Evolutionary conservation across 92 coral and sea anemone genomes (phyloP), one percentile per base, ranked within the genome.

Genomic region (Porites divaricata): DNA sequence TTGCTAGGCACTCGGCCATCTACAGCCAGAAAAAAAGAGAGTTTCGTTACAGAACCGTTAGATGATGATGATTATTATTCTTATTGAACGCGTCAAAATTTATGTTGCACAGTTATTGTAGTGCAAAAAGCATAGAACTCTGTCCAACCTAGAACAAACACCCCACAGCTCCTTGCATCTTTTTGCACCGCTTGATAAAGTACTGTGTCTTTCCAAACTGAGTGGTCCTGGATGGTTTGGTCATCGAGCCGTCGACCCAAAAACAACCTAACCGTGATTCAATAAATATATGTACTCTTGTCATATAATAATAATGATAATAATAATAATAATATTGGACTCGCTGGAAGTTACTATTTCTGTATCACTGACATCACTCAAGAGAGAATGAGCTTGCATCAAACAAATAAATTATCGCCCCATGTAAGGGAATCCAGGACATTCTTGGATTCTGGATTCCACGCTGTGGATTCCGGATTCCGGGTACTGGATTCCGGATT

Each of bases 381-480:
- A 57, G 17, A 12, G 28, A 20, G 6, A 67, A 67, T 12, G 25
- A 67, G 15, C 13, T 28, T 12, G 12, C 41, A 7, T 67, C 14
- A 67, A 12, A 24, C 13, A 67, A 22, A 28, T 67, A 35, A 85
- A 12, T n/a, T n/a, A n/a, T n/a, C n/a, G n/a, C 89, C 89, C 89
- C 90, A 86, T 23, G 72, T 86, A 35, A n/a, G n/a, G n/a, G n/a
- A n/a, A n/a, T n/a, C n/a, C n/a, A n/a, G n/a, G n/a, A n/a, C n/a
- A n/a, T 86, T 86, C 20, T 79, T 26, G 63, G 79, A 86, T 14
- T 86, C 80, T 16, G 90, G 86, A 1, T 79, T 61, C 1, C 67
- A n/a, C n/a, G n/a, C n/a, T n/a, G n/a, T n/a, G n/a, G n/a, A n/a
- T n/a, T n/a, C n/a, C n/a, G n/a, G n/a, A n/a, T n/a, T n/a, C n/a